Evolutionary conservation across 2,888 invertebrate genomes (phyloP), one percentile per base, ranked within the genome.

Genomic region (Agrenia bidenticulata): DNA sequence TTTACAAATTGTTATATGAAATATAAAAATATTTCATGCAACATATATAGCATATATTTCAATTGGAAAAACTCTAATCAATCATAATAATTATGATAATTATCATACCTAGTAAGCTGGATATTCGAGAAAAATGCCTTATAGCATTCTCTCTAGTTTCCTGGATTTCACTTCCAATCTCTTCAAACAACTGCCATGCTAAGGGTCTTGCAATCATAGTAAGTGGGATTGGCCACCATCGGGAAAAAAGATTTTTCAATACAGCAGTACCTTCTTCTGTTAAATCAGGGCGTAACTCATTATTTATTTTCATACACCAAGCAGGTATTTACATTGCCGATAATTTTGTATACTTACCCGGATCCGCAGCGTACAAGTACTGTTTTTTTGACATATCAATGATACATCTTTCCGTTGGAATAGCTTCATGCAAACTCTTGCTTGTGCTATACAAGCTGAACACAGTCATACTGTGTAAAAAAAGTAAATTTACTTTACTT

Each of bases 121-220:
- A 42, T 39, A 73, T 32, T 26, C 66, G 60, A 1, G 62, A 61
- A 49, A 67, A 55, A 19, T 55, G 39, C 13, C 32, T 17, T 2
- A 73, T 64, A 1, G 73, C 70, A 19, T 61, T 62, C 41, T 70
- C 69, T 11, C 66, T 19, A 42, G 26, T 63, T 17, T 62, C 51
- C 5, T 41, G 32, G 17, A 66, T 68, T 1, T 24, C 42, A 23
- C 57, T 61, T 21, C 19, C 51, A 39, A 67, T 50, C 23, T 70
- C 69, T 51, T 67, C 61, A n/a, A 65, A 49, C 21, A 69, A 42
- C 37, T 67, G 59, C 61, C 66, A 64, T 0, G 70, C 67, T 7
- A 62, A 50, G 4, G 64, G 62, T 11, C 63, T 65, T 15, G 53
- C 27, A 2, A 61, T 24, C 9, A 66, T 5, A n/a, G 50, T 23